Evolutionary conservation across 2,113 vertebrate species (phyloP).

Genomic region (Corythoichthys intestinalis): DNA sequence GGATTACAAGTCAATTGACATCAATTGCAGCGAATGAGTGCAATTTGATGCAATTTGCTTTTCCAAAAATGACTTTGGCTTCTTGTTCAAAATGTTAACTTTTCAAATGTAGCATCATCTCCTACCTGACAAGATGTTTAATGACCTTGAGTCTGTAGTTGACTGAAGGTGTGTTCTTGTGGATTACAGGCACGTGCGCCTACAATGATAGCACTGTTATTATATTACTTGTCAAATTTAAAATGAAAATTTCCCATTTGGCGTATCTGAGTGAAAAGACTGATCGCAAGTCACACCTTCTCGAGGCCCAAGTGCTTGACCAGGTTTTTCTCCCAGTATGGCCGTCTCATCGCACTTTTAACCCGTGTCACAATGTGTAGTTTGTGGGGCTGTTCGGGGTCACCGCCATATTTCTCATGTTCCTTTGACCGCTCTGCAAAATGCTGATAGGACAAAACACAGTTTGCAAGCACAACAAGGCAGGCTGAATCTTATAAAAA

Average conservation of each 20-base stretch:
- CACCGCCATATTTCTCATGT: slow-evolving; percentile 88
- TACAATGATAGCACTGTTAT: slow-evolving; percentile 40
- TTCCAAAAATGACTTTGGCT: no score
- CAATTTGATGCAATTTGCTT: no score
- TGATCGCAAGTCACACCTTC: slow-evolving; percentile 72
- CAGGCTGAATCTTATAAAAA: background rate
- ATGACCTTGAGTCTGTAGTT: slow-evolving; percentile 85
- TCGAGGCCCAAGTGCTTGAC: slow-evolving; percentile 79
- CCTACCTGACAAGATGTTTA: slow-evolving; percentile 93
- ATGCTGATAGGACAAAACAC: slow-evolving; percentile 61
- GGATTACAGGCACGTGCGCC: slow-evolving; percentile 80
- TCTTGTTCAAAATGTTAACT: background rate
- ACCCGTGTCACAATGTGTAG: slow-evolving; percentile 87
- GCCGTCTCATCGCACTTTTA: slow-evolving; percentile 77
- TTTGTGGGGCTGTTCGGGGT: slow-evolving; percentile 90
- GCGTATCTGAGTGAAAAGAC: background rate
- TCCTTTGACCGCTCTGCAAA: slow-evolving; percentile 81
- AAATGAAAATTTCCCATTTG: background rate
- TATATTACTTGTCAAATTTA: background rate
- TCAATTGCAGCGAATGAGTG: no score
- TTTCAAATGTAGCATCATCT: background rate
- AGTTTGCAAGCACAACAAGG: background rate
- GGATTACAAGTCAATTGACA: no score
- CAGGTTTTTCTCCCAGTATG: slow-evolving; percentile 91
- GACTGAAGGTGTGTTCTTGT: slow-evolving; percentile 92